Percentiles rank a stretch among this genome's conserved stretches.
phyloP scores from a whole-genome alignment of 2,888 invertebrate genomes.

The Bugulina stolonifera region DNA sequence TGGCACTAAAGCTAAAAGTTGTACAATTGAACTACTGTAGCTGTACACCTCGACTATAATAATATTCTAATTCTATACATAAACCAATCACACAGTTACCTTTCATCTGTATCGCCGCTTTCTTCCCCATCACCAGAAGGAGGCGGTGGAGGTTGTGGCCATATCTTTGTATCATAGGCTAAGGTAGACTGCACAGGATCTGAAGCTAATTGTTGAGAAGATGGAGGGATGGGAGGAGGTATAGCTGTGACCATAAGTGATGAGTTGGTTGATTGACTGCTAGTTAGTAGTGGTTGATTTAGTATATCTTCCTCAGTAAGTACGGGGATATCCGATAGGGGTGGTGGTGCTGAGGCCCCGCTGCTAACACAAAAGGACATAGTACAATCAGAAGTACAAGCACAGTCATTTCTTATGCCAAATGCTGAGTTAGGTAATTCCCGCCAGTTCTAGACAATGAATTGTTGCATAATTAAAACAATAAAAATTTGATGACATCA shows the following conservation, averaged over 20 bases:
- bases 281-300: not conserved
- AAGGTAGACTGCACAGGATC: not conserved
- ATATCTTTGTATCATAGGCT: constrained; percentile 9
- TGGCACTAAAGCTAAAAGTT: too few relatives aligned
- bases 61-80: too few relatives aligned
- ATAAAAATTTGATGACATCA: too few relatives aligned
- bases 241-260: not conserved
- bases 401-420: too few relatives aligned
- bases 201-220: not conserved
- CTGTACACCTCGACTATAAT: too few relatives aligned
- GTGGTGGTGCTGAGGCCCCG: not conserved
- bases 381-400: too few relatives aligned
- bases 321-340: not conserved
- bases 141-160: constrained; percentile 6
- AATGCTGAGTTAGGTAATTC: too few relatives aligned
- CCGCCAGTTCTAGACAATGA: too few relatives aligned
- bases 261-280: not conserved
- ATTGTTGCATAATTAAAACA: too few relatives aligned
- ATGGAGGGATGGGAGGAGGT: not conserved
- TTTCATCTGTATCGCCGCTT: not conserved
- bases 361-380: not conserved
- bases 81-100: too few relatives aligned
- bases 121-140: not conserved
- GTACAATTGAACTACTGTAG: too few relatives aligned
- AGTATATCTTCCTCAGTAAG: constrained; percentile 10